phyloP scores from a whole-genome alignment of 2,113 vertebrate genomes.

The Pagrus major region DNA sequence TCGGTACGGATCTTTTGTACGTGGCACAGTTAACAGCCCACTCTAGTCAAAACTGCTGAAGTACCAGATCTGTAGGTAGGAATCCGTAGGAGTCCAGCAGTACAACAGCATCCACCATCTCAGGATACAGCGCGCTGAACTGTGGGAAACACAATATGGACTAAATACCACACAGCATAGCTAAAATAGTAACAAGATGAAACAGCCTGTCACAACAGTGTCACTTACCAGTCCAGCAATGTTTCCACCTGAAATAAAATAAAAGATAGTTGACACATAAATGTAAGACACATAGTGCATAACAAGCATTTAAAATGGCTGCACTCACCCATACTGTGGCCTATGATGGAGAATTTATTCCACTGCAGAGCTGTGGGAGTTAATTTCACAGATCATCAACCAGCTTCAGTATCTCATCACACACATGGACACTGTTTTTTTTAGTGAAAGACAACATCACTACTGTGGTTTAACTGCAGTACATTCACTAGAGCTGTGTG shows the following conservation, averaged over 20 bases:
- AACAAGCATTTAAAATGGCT: not conserved
- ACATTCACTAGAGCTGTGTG: not conserved
- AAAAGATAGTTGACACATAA: conserved; percentile 12
- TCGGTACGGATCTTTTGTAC: too few species aligned
- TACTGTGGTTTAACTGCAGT: conserved; percentile 18
- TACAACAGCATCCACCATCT: conserved; percentile 91
- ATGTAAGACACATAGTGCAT: not conserved
- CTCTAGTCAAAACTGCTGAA: not conserved
- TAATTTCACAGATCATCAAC: conserved; percentile 76
- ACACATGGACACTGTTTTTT: conserved; percentile 31
- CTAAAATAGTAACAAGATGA: not conserved
- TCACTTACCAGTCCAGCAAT: conserved; percentile 85
- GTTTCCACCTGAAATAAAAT: conserved; percentile 84
- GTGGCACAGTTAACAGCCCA: too few species aligned
- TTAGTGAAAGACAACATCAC: conserved; percentile 29
- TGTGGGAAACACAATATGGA: conserved; percentile 58
- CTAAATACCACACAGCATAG: not conserved
- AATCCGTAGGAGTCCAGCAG: conserved; percentile 88
- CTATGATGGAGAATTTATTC: conserved; percentile 89
- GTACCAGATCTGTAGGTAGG: conserved; percentile 78
- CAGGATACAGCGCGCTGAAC: conserved; percentile 91
- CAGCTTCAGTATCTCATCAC: conserved; percentile 55
- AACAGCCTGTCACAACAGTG: not conserved
- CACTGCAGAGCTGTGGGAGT: conserved; percentile 90
- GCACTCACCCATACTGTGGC: conserved; percentile 95